These are phyloP conservation scores for Nyctibius bracteatus DNA, from an alignment of 2,113 vertebrate species.

Conservation along the genomic window DNA sequence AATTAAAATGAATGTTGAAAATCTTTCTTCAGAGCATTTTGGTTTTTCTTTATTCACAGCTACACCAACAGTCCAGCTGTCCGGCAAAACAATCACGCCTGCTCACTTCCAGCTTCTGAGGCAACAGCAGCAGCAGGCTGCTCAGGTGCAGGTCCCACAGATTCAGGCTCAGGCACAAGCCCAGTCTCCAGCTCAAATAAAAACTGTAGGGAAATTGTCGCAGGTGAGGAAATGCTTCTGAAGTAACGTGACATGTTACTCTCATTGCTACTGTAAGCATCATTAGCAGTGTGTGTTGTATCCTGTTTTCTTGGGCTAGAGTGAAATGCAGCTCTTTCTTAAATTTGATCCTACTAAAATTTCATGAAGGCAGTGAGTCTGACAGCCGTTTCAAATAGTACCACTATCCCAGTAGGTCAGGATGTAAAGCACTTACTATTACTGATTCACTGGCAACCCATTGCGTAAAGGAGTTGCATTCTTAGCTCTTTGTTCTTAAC, in stretches of 20 bases:
- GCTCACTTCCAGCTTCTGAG: constrained; percentile 90
- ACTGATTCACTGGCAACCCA: not conserved
- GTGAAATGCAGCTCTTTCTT: not conserved
- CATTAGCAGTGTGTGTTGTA: not conserved
- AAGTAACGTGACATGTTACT: fast-evolving
- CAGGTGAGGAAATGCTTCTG: constrained; percentile 64
- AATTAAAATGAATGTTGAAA: not conserved
- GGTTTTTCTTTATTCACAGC: not conserved
- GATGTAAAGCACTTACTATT: not conserved
- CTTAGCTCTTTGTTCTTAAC: not conserved
- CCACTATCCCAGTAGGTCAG: not conserved
- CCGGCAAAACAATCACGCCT: constrained; percentile 79
- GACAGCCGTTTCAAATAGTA: not conserved
- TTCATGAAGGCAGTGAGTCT: not conserved
- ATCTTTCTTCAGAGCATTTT: not conserved
- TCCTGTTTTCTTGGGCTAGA: not conserved
- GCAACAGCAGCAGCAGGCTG: constrained; percentile 79
- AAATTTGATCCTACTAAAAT: not conserved
- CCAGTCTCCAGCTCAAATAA: constrained; percentile 84
- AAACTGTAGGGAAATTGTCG: constrained; percentile 80
- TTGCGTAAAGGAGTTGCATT: not conserved
- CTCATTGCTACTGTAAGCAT: not conserved
- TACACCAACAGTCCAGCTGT: constrained; percentile 80
- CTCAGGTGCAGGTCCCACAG: constrained; percentile 74
- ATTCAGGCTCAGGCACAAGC: constrained; percentile 69